phyloP scores from a whole-genome alignment of 2,797 vertebrate species.

The Sphenopsis melanotis region DNA sequence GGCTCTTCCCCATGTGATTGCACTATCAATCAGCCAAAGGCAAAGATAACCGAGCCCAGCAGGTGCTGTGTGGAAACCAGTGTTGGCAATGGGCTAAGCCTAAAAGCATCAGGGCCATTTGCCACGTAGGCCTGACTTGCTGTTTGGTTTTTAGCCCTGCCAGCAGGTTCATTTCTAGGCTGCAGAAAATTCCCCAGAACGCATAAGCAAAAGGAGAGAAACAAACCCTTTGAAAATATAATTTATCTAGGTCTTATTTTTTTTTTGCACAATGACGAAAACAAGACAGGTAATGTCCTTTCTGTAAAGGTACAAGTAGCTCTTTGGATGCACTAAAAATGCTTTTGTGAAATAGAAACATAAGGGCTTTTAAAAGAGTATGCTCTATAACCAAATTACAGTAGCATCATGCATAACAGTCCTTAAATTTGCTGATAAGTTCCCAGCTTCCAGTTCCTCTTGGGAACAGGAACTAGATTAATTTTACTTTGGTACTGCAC shows the following conservation, averaged over 20 bases:
- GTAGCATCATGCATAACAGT: neutral
- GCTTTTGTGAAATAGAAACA: neutral
- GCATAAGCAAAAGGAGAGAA: neutral
- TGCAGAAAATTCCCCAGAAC: neutral
- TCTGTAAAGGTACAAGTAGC: neutral
- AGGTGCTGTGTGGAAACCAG: neutral
- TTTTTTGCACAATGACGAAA: neutral
- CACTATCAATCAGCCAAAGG: neutral
- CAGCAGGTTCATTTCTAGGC: neutral
- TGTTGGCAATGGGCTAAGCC: neutral
- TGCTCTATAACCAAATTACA: neutral
- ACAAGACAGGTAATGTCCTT: neutral
- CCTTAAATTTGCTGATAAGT: neutral
- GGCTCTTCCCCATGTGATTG: neutral
- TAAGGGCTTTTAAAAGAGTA: neutral
- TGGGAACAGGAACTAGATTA: neutral
- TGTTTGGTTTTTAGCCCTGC: neutral
- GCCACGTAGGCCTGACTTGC: rapidly evolving
- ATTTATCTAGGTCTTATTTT: neutral
- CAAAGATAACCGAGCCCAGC: neutral
- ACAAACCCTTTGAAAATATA: neutral
- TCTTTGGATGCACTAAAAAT: neutral
- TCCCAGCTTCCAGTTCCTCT: neutral
- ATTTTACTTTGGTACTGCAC: neutral
- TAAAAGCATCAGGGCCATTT: neutral